A percentile compares a stretch with the other conserved stretches of the same genome.
Conservation (phyloP, 2,113 vertebrate genomes). For the Elephas maximus region DNA sequence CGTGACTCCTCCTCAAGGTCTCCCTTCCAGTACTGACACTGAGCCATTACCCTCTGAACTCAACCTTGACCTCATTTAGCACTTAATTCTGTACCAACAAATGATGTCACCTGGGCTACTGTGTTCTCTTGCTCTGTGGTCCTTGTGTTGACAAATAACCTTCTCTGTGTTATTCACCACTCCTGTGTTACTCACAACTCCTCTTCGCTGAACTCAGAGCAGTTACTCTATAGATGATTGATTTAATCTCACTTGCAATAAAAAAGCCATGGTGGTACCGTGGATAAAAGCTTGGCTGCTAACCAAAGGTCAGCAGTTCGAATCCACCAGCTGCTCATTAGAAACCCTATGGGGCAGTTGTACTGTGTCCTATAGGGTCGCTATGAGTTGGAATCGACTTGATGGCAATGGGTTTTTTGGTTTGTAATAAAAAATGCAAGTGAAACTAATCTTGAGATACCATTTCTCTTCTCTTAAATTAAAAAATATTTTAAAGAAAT, state of each 20-base stretch:
- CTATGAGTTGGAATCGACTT: no score
- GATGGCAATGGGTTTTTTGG: no score
- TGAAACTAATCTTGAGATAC: background rate
- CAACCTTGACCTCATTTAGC: background rate
- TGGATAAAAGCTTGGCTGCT: no score
- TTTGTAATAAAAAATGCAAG: background rate
- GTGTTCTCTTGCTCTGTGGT: background rate
- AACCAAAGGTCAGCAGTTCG: no score
- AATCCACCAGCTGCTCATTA: no score
- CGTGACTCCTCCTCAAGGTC: background rate
- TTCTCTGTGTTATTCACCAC: background rate
- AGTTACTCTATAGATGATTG: conserved; percentile 37
- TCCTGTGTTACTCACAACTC: background rate
- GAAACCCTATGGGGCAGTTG: no score
- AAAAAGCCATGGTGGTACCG: background rate
- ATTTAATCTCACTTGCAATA: conserved; percentile 43
- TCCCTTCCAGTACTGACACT: background rate
- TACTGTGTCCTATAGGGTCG: no score
- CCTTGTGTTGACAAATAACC: background rate
- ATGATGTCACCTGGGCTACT: background rate
- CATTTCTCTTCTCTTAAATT: conserved; percentile 56
- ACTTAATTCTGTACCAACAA: background rate
- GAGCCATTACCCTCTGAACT: background rate
- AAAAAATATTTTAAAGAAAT: background rate
- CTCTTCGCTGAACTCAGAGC: conserved; percentile 26